phyloP scores from a whole-genome alignment of 2,797 vertebrate species.

The Manis crassicaudata region DNA sequence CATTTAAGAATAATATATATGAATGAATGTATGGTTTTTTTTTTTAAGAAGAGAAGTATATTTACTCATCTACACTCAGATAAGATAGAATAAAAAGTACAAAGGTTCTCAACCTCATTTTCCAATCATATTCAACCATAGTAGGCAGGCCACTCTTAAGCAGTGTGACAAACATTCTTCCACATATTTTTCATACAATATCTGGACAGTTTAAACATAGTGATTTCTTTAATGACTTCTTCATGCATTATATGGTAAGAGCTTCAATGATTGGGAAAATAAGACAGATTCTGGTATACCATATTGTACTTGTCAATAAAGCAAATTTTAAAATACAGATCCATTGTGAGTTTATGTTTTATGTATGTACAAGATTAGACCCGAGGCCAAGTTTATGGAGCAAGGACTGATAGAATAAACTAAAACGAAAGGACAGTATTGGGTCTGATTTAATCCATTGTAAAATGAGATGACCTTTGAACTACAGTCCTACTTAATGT shows the following conservation, averaged over 20 bases:
- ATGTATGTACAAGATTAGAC: background rate
- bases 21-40: background rate
- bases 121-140: background rate
- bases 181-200: background rate
- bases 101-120: background rate
- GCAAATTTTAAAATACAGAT: conserved; percentile 20
- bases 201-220: background rate
- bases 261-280: background rate
- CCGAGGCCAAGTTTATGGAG: background rate
- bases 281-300: background rate
- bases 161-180: background rate
- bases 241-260: background rate
- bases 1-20: conserved; percentile 41
- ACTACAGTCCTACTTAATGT: conserved; percentile 25
- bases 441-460: background rate
- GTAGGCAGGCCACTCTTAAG: background rate
- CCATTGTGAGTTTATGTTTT: background rate
- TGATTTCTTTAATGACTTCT: conserved; percentile 3
- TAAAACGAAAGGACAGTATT: background rate
- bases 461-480: conserved; percentile 35
- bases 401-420: background rate
- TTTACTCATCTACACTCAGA: background rate
- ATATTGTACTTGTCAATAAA: background rate
- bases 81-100: background rate
- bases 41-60: background rate